A percentile compares a stretch with the other conserved stretches of the same genome.
Evolutionary conservation across 2,797 vertebrate species (phyloP).

Genomic region (Betta splendens): DNA sequence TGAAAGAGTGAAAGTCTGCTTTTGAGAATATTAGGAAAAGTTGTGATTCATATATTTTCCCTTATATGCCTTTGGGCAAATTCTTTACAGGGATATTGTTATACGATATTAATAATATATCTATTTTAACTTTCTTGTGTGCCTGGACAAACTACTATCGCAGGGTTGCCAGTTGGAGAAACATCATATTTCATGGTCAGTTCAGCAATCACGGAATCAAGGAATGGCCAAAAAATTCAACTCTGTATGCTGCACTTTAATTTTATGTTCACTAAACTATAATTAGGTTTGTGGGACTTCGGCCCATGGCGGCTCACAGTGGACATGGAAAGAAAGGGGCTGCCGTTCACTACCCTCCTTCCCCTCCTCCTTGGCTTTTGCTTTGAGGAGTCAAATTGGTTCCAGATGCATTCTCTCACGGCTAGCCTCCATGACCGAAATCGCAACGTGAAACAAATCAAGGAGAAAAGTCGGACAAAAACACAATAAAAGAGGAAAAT

Average conservation of each 20-base stretch:
- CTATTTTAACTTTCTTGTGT: neutral
- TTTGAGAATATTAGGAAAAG: fast-evolving
- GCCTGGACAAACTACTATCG: slow-evolving; percentile 8
- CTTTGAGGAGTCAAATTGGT: slow-evolving; percentile 75
- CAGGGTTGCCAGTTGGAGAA: slow-evolving; percentile 2
- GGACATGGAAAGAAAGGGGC: slow-evolving; percentile 64
- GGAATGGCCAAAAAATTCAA: slow-evolving; percentile 24
- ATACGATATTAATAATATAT: neutral
- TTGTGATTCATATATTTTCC: neutral
- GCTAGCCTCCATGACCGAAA: slow-evolving; percentile 53
- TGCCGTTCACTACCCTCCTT: slow-evolving; percentile 55
- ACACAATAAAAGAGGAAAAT: slow-evolving; percentile 40
- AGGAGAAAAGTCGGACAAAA: slow-evolving; percentile 38
- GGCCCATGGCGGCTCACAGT: slow-evolving; percentile 50
- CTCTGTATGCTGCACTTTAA: slow-evolving; percentile 49
- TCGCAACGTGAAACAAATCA: slow-evolving; percentile 55
- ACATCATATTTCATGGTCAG: slow-evolving; percentile 18
- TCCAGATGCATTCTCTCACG: slow-evolving; percentile 80
- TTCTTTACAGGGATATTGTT: neutral
- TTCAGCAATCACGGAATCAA: slow-evolving; percentile 20
- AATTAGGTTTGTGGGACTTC: slow-evolving; percentile 63
- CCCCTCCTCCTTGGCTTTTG: slow-evolving; percentile 50
- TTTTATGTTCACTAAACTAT: slow-evolving; percentile 57
- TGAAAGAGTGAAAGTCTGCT: neutral
- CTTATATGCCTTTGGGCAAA: neutral